Percentiles rank a stretch among this genome's conserved stretches.
phyloP scores from a whole-genome alignment of 2,797 vertebrate genomes.

The Dromococcyx pavoninus region DNA sequence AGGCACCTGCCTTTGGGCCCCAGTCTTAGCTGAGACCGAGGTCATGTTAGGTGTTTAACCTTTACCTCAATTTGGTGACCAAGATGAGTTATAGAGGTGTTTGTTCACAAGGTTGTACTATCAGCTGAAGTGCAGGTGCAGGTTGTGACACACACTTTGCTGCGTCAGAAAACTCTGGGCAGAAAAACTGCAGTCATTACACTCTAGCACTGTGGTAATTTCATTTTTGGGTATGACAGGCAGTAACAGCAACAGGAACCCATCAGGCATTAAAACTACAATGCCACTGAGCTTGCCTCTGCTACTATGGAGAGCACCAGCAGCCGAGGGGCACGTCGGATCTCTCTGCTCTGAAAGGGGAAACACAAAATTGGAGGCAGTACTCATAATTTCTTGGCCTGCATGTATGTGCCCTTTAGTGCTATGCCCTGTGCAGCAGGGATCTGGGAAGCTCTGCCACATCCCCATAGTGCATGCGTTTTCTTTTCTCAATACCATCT shows the following conservation, averaged over 20 bases:
- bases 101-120: not conserved
- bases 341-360: not conserved
- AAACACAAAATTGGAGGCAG: not conserved
- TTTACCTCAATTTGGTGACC: not conserved
- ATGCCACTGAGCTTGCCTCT: not conserved
- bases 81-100: not conserved
- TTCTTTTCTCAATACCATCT: conserved; percentile 53
- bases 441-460: conserved; percentile 2
- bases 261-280: not conserved
- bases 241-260: not conserved
- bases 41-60: not conserved
- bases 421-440: not conserved
- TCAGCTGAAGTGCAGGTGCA: not conserved
- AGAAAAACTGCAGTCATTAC: not conserved
- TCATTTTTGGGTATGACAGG: not conserved
- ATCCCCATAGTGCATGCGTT: not conserved
- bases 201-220: not conserved
- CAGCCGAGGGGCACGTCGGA: not conserved
- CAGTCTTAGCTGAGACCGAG: not conserved
- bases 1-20: accelerated
- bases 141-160: not conserved
- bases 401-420: not conserved
- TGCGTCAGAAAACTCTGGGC: not conserved
- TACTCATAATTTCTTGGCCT: conserved; percentile 39
- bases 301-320: not conserved